Evolutionary conservation across 2,888 invertebrate genomes (phyloP).

Genomic region (Drosophila mimetica): DNA sequence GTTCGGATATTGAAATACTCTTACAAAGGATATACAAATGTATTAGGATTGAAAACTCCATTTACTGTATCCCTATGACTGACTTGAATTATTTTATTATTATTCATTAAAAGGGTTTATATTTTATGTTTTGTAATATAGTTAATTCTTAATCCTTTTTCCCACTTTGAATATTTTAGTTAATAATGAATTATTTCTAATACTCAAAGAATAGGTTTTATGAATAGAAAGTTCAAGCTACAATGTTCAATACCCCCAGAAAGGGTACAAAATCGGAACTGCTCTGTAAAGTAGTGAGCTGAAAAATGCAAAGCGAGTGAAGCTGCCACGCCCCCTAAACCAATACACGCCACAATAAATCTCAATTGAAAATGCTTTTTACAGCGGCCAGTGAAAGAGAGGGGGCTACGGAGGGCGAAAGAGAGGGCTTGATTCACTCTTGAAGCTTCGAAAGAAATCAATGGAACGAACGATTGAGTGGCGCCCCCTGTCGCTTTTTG

Average conservation of each 20-base stretch:
- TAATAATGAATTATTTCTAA: too few species aligned
- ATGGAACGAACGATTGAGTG: slow-evolving; percentile 55
- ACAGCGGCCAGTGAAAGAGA: slow-evolving; percentile 38
- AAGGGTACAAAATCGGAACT: slow-evolving; percentile 27
- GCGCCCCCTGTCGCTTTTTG: slow-evolving; percentile 51
- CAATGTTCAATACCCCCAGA: background rate
- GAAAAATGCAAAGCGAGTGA: slow-evolving; percentile 71
- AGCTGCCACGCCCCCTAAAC: slow-evolving; percentile 49
- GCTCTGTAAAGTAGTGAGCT: slow-evolving; percentile 61
- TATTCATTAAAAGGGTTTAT: too few species aligned
- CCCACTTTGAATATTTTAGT: too few species aligned
- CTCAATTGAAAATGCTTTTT: slow-evolving; percentile 77
- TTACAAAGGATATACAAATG: background rate
- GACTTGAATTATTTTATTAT: too few species aligned
- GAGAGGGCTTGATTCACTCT: slow-evolving; percentile 66
- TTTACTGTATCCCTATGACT: too few species aligned
- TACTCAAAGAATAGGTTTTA: too few species aligned
- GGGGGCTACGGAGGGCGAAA: background rate
- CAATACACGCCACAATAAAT: slow-evolving; percentile 77
- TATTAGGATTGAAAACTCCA: too few species aligned
- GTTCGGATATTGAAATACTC: slow-evolving; percentile 2
- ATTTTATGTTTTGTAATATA: too few species aligned
- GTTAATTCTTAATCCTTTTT: too few species aligned
- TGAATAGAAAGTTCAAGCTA: background rate
- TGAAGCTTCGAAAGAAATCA: slow-evolving; percentile 77